Percentiles rank a stretch among this genome's conserved stretches.
These are phyloP conservation scores for Microhierax caerulescens DNA, from an alignment of 2,797 vertebrate genomes.

Conservation along the genomic window DNA sequence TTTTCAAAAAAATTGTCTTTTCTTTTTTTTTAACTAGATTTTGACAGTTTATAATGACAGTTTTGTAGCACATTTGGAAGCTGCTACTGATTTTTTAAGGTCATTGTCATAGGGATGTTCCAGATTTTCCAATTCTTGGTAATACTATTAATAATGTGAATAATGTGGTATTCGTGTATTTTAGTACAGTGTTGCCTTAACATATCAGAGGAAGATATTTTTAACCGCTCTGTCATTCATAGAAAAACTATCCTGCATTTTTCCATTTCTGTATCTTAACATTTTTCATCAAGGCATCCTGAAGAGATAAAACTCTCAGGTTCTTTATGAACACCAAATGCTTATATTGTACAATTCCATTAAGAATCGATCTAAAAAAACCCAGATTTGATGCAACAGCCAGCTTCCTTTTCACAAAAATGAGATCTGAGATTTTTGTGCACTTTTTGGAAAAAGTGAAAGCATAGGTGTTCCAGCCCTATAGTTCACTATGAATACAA, in stretches of 20 bases:
- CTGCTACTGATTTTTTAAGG: not conserved
- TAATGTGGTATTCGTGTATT: not conserved
- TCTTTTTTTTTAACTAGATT: not conserved
- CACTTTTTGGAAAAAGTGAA: not conserved
- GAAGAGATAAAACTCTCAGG: not conserved
- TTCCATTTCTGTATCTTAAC: not conserved
- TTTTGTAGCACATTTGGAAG: not conserved
- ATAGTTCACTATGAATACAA: not conserved
- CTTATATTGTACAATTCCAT: not conserved
- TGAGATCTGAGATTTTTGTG: not conserved
- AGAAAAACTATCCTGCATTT: not conserved
- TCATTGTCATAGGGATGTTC: not conserved
- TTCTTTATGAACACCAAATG: not conserved
- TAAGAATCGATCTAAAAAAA: not conserved
- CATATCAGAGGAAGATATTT: not conserved
- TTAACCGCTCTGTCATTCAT: not conserved
- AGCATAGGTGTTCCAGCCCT: not conserved
- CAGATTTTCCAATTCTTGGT: not conserved
- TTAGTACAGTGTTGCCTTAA: not conserved
- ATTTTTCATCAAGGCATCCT: not conserved
- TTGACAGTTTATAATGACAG: not conserved
- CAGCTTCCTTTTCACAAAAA: not conserved
- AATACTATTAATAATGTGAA: not conserved
- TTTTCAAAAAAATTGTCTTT: not conserved
- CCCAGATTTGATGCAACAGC: not conserved